These are phyloP conservation scores for Scartelaos histophorus DNA, from an alignment of 2,113 vertebrate genomes.

Conservation along the genomic window DNA sequence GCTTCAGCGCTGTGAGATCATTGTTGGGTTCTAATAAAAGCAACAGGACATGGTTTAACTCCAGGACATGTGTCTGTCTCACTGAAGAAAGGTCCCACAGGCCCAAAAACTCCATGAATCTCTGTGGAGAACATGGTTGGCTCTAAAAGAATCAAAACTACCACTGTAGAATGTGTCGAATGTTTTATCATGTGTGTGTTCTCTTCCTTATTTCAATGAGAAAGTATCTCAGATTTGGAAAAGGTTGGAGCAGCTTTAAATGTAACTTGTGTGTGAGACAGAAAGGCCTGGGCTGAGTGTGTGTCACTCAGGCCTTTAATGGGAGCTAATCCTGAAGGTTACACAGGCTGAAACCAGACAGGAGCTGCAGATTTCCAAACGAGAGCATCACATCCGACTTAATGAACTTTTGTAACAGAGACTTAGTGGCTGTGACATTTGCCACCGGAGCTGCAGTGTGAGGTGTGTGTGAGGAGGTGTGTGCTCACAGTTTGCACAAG, in stretches of 20 bases:
- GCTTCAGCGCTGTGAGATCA: too few relatives aligned
- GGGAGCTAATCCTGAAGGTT: slow-evolving; percentile 4
- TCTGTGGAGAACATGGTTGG: too few relatives aligned
- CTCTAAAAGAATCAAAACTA: too few relatives aligned
- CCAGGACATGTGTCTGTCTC: too few relatives aligned
- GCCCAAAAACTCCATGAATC: too few relatives aligned
- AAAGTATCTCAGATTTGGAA: too few relatives aligned
- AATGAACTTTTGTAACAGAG: slow-evolving; percentile 41
- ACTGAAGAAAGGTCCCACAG: too few relatives aligned
- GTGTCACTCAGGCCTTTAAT: not conserved
- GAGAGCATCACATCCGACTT: slow-evolving; percentile 48
- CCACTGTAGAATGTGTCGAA: not conserved
- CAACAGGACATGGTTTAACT: too few relatives aligned
- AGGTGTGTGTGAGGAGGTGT: slow-evolving; percentile 19
- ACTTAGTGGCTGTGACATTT: slow-evolving; percentile 12
- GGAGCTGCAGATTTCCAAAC: slow-evolving; percentile 48
- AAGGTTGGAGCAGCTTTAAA: not conserved
- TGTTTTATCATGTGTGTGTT: not conserved
- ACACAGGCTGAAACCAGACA: slow-evolving; percentile 44
- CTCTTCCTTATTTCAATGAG: too few relatives aligned
- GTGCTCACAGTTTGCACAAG: slow-evolving; percentile 14
- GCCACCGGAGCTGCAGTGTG: slow-evolving; percentile 6
- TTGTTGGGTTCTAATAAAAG: too few relatives aligned
- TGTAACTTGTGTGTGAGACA: not conserved
- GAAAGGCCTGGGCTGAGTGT: not conserved